Base-by-base conservation (phyloP, 2,888 invertebrate species). In the Melieria crassipennis region DNA sequence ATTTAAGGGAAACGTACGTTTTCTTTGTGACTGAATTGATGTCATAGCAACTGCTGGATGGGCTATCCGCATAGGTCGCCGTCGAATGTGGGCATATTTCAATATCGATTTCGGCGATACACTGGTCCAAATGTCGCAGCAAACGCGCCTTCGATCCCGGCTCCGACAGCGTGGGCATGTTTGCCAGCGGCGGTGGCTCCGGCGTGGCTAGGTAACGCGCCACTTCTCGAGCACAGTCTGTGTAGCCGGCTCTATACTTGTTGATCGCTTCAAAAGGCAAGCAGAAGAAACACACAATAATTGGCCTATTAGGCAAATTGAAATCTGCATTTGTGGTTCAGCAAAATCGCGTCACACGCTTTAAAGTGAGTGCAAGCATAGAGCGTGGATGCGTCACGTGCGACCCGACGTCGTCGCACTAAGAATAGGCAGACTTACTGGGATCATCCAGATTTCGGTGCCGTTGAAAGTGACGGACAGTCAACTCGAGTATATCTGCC, bases 381-480 rank as follows among this genome's bases (percentile, higher is more conserved):
- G 30, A 30, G 30, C 30, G 30, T 30, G 30, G 30, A 30, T 30
- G 30, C 30, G 30, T 3, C 30, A 30, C 30, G 30, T 30, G 30
- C 30, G 30, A 30, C 30, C 30, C 30, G 30, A 30, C 2, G 30
- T 30, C 30, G 30, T 30, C 30, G 3, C 30, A 30, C 4, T 46
- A 11, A 13, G n/a, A 4, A 48, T 7, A 6, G 5, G 7, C 7
- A 7, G 7, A 79, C 79, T 79, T 78, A 82, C 89, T 88, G 70
- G 90, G 89, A 77, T 89, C 90, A 76, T 91, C 91, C 50, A 92
- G 86, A 76, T 91, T 91, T 76, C 92, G 89, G 82, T 93, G 92
- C 77, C 92, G 87, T 84, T 94, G 94, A 77, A 95, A 90, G 85
- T 94, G 94, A 72, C 93, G 89, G 65, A 95, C 94, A 3, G 94